Percentiles rank a stretch among this genome's conserved stretches.
Evolutionary conservation across 2,888 invertebrate genomes (phyloP).

Genomic region (Megalurothrips usitatus): DNA sequence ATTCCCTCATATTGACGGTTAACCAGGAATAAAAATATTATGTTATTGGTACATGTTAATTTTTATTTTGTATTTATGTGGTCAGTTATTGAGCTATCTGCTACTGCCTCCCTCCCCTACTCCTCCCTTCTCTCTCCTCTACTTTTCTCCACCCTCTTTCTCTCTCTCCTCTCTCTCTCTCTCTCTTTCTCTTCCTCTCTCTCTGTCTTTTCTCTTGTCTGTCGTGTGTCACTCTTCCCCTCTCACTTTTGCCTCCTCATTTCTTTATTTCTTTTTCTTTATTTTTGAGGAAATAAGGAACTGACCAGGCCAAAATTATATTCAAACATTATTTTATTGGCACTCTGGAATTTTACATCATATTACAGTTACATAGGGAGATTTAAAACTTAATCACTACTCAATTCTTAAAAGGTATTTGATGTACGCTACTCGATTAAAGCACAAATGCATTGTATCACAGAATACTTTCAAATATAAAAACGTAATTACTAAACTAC

Average conservation of each 20-base stretch:
- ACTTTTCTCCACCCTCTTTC: too few species aligned
- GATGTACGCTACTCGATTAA: neutral
- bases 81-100: too few species aligned
- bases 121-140: neutral
- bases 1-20: too few species aligned
- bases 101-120: neutral
- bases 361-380: neutral
- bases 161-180: neutral
- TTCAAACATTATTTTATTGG: neutral
- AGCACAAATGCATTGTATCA: neutral
- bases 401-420: neutral
- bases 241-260: too few species aligned
- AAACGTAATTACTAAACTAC: neutral
- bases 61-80: too few species aligned
- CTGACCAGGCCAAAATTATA: neutral
- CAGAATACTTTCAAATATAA: too few species aligned
- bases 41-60: too few species aligned
- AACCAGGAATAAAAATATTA: too few species aligned
- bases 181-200: neutral
- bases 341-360: neutral
- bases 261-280: neutral
- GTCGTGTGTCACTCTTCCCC: too few species aligned
- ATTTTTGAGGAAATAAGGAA: neutral
- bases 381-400: neutral
- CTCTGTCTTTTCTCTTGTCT: too few species aligned